Evolutionary conservation across 2,888 invertebrate genomes (phyloP).

Genomic region (Cryptophagus acutangulus): DNA sequence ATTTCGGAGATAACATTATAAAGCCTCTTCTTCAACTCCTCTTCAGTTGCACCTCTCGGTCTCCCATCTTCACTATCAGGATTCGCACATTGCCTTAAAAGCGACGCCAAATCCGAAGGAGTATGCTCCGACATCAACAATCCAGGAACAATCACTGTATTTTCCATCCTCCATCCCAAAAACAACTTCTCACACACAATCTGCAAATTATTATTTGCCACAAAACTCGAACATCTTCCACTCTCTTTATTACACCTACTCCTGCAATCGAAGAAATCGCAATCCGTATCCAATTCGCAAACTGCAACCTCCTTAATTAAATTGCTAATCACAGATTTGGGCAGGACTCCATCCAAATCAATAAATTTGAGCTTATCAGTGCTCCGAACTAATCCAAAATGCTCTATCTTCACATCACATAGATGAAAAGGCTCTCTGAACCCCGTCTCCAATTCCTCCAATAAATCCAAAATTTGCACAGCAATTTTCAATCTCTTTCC

Average conservation of each 20-base stretch:
- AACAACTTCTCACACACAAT: conserved; percentile 63
- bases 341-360: conserved; percentile 60
- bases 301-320: conserved; percentile 44
- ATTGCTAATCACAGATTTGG: conserved; percentile 51
- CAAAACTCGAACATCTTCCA: conserved; percentile 52
- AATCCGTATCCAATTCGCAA: conserved; percentile 59
- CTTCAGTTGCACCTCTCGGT: conserved; percentile 49
- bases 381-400: conserved; percentile 56
- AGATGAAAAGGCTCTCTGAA: conserved; percentile 60
- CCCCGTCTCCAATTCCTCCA: conserved; percentile 55
- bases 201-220: conserved; percentile 63
- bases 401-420: conserved; percentile 64
- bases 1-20: conserved; percentile 53
- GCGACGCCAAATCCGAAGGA: conserved; percentile 53
- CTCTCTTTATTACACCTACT: conserved; percentile 55
- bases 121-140: conserved; percentile 57
- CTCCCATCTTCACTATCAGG: conserved; percentile 49
- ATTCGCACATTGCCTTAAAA: conserved; percentile 58
- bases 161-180: conserved; percentile 59
- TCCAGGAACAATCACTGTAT: conserved; percentile 57
- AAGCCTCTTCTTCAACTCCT: conserved; percentile 50
- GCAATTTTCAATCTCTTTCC: conserved; percentile 53
- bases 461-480: conserved; percentile 57
- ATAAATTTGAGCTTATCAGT: conserved; percentile 55
- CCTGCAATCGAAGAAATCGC: conserved; percentile 63